Evolutionary conservation across 1,140 invertebrate species (phyloP).

Genomic region (Tetragonula clypearis): DNA sequence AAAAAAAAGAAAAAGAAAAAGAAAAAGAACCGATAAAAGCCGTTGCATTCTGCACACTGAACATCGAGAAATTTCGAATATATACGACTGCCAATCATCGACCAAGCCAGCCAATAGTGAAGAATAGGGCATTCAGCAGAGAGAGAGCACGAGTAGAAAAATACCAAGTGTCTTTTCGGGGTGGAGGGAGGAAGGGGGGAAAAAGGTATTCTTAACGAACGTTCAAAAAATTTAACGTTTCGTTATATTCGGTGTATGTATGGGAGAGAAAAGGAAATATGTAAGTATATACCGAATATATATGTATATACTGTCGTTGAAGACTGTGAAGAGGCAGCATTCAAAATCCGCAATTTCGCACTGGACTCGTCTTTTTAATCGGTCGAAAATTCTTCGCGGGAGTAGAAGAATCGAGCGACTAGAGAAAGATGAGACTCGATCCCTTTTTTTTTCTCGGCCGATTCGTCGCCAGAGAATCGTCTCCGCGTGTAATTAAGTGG

Average conservation of each 20-base stretch:
- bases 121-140: conserved; percentile 64
- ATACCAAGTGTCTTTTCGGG: conserved; percentile 56
- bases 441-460: not conserved
- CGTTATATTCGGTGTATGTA: conserved; percentile 28
- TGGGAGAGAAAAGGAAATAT: not conserved
- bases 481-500: conserved; percentile 34
- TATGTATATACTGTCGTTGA: not conserved
- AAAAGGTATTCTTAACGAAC: conserved; percentile 43
- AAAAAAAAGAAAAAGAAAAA: too few species aligned
- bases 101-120: conserved; percentile 69
- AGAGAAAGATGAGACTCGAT: too few species aligned
- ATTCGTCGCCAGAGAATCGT: conserved; percentile 22
- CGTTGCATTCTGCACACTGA: conserved; percentile 74
- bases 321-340: conserved; percentile 57
- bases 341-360: conserved; percentile 38
- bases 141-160: conserved; percentile 58
- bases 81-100: conserved; percentile 70
- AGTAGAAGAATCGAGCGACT: not conserved
- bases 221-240: conserved; percentile 30
- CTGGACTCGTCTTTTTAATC: not conserved
- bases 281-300: not conserved
- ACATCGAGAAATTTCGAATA: conserved; percentile 72
- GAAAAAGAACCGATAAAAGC: conserved; percentile 71
- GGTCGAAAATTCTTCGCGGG: not conserved
- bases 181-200: too few species aligned